A percentile compares a stretch with the other conserved stretches of the same genome.
phyloP scores from a whole-genome alignment of 1,140 invertebrate species.

The Caenorhabditis inopinata region DNA sequence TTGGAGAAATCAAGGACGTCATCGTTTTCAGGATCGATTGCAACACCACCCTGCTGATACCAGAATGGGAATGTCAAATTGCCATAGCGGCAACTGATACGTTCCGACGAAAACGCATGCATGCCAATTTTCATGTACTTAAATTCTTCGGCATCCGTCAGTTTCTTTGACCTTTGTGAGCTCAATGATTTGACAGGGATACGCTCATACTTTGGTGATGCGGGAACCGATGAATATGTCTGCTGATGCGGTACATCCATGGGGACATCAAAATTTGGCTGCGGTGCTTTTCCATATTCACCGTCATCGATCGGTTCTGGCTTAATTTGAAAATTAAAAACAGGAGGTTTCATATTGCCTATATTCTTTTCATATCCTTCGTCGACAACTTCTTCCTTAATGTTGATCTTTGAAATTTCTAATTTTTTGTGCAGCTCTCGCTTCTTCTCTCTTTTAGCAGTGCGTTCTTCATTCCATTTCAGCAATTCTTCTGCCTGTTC shows the following conservation, averaged over 20 bases:
- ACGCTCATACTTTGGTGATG: background rate
- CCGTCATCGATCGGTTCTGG: background rate
- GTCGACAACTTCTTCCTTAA: background rate
- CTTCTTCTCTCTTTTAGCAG: too few relatives aligned
- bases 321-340: background rate
- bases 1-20: background rate
- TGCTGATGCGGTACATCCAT: too few relatives aligned
- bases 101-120: too few relatives aligned
- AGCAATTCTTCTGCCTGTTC: too few relatives aligned
- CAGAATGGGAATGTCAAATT: background rate
- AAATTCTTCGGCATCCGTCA: background rate
- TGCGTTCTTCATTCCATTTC: too few relatives aligned
- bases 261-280: too few relatives aligned
- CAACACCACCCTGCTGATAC: background rate
- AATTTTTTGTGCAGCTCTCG: too few relatives aligned
- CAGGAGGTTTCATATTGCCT: too few relatives aligned
- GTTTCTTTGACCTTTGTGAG: background rate
- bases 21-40: background rate
- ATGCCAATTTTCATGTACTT: background rate
- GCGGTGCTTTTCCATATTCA: background rate
- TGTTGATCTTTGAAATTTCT: background rate
- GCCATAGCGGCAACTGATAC: background rate
- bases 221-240: too few relatives aligned
- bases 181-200: background rate
- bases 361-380: background rate